Evolutionary conservation across 2,113 vertebrate genomes (phyloP).

Genomic region (Cavia porcellus): DNA sequence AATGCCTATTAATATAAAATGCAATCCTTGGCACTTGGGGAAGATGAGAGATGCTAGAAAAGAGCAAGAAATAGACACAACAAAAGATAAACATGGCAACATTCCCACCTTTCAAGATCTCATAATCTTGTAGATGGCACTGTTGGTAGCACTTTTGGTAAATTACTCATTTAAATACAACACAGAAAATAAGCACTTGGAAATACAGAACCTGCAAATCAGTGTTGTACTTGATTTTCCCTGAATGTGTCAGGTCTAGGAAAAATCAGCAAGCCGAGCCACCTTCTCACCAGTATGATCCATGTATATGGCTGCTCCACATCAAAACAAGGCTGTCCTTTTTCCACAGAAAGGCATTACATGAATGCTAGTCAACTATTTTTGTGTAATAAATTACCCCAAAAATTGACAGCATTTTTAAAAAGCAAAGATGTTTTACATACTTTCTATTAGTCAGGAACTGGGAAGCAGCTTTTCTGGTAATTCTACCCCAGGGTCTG

Average conservation of each 20-base stretch:
- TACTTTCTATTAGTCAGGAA: background rate
- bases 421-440: background rate
- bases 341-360: background rate
- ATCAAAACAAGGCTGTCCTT: conserved; percentile 6
- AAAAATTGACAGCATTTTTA: background rate
- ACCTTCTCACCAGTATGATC: background rate
- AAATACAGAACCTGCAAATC: background rate
- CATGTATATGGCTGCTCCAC: background rate
- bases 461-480: background rate
- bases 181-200: background rate
- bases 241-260: background rate
- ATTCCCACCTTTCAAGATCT: background rate
- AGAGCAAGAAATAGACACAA: background rate
- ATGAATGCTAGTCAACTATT: background rate
- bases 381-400: background rate
- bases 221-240: background rate
- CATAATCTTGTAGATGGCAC: background rate
- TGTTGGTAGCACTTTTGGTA: conserved; percentile 35
- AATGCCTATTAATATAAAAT: background rate
- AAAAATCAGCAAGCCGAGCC: background rate
- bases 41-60: background rate
- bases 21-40: background rate
- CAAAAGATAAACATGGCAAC: background rate
- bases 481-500: background rate
- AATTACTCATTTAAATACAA: conserved; percentile 48